phyloP scores from a whole-genome alignment of 1,140 invertebrate genomes.

The Euura saliciscinereae region DNA sequence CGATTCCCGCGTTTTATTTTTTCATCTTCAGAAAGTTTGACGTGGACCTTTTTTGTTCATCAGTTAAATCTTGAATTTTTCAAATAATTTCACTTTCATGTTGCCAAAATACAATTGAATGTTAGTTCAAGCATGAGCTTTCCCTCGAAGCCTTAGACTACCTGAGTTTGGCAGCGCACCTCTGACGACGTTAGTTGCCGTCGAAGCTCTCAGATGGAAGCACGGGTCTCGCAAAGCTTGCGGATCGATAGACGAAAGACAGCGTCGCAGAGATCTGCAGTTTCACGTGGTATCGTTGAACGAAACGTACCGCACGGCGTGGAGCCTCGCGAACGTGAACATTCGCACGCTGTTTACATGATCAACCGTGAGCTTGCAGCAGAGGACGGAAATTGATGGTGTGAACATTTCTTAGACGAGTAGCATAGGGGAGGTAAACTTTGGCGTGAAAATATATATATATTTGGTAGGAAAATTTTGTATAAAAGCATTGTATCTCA shows the following conservation, averaged over 20 bases:
- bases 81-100: no score
- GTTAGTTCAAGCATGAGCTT: no score
- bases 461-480: constrained; percentile 22
- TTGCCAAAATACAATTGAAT: no score
- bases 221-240: not conserved
- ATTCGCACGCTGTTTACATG: not conserved
- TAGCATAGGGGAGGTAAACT: not conserved
- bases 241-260: not conserved
- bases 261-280: not conserved
- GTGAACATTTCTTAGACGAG: not conserved
- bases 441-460: constrained; percentile 16
- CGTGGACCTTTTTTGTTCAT: no score
- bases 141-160: no score
- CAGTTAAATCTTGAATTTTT: no score
- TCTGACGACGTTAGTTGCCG: not conserved
- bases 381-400: not conserved
- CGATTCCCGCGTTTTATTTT: not conserved
- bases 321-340: not conserved
- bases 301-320: not conserved
- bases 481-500: constrained; percentile 21
- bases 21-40: not conserved
- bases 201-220: not conserved
- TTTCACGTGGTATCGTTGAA: not conserved
- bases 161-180: not conserved
- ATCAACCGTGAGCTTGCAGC: not conserved